Evolutionary conservation across 2,797 vertebrate genomes (phyloP).

Genomic region (Fratercula arctica): DNA sequence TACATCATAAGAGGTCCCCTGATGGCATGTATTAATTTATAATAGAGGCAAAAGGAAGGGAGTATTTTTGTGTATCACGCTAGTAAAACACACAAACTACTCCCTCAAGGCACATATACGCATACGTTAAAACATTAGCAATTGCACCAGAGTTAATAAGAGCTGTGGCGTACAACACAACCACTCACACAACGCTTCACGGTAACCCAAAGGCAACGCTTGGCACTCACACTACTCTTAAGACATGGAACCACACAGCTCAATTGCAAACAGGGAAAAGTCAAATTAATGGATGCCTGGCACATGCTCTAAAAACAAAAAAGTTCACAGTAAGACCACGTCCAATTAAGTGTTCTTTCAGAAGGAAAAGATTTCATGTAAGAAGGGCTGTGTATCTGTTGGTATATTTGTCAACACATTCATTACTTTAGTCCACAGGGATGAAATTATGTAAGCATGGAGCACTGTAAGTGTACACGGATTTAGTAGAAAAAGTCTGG

Average conservation of each 20-base stretch:
- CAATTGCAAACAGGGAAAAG: background rate
- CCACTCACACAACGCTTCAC: constrained; percentile 19
- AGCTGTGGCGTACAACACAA: constrained; percentile 59
- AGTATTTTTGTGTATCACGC: constrained; percentile 64
- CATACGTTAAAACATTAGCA: constrained; percentile 76
- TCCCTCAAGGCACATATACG: constrained; percentile 62
- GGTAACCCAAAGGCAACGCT: background rate
- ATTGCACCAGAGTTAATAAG: constrained; percentile 69
- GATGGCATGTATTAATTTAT: constrained; percentile 76
- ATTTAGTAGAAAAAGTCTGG: background rate
- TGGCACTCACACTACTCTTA: background rate
- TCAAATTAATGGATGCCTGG: background rate
- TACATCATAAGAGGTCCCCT: constrained; percentile 70
- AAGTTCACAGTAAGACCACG: background rate
- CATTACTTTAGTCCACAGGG: background rate
- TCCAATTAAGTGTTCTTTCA: background rate
- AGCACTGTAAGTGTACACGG: background rate
- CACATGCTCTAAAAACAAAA: background rate
- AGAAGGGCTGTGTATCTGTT: background rate
- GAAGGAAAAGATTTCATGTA: background rate
- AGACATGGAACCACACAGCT: background rate
- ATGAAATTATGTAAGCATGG: background rate
- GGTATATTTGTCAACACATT: background rate
- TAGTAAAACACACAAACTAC: constrained; percentile 73
- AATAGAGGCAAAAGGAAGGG: constrained; percentile 68